Conservation (phyloP, 2,888 invertebrate genomes). For the Machimus rusticus region DNA sequence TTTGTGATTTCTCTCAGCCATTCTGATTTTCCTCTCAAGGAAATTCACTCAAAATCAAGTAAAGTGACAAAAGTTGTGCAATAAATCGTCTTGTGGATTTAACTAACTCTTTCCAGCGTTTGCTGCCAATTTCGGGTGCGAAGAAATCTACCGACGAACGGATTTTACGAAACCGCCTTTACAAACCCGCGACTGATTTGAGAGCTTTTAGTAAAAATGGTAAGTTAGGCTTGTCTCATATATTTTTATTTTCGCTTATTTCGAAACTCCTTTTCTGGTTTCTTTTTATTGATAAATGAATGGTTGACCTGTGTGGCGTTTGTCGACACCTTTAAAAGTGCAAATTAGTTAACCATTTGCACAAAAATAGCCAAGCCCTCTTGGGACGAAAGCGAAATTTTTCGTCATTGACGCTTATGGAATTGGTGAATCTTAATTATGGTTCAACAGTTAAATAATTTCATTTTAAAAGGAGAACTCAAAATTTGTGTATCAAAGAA, state of each 20-base stretch:
- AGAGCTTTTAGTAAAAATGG: neutral
- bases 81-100: constrained; percentile 7
- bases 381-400: neutral
- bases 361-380: neutral
- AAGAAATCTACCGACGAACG: neutral
- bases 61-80: constrained; percentile 21
- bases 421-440: neutral
- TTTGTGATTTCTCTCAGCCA: neutral
- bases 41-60: neutral
- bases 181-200: neutral
- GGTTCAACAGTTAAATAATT: neutral
- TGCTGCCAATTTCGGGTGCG: neutral
- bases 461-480: neutral
- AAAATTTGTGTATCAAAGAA: neutral
- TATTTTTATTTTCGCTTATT: neutral
- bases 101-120: neutral
- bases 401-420: neutral
- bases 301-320: neutral
- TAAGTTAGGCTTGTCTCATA: neutral
- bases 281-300: neutral
- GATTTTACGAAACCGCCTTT: neutral
- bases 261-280: neutral
- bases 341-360: neutral
- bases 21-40: neutral
- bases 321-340: neutral